Evolutionary conservation across 1,140 invertebrate species (phyloP).

Genomic region (Saxidomus purpurata): DNA sequence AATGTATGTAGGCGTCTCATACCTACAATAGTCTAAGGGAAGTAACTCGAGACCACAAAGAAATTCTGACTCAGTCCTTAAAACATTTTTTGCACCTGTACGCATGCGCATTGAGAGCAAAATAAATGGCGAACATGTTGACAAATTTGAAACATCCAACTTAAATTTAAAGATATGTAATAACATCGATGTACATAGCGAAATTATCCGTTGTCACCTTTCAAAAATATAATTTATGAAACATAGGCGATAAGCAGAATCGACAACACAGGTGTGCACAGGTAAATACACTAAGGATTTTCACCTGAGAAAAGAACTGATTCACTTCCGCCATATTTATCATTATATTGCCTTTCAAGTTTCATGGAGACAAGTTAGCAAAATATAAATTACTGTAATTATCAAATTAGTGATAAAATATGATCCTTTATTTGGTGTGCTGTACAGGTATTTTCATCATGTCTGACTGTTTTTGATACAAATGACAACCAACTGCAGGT

Average conservation of each 20-base stretch:
- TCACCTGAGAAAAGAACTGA: background rate
- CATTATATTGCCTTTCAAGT: background rate
- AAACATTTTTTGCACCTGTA: conserved; percentile 43
- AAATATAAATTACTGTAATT: too few relatives aligned
- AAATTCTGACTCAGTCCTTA: conserved; percentile 9
- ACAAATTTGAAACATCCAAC: conserved; percentile 50
- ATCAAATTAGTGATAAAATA: too few relatives aligned
- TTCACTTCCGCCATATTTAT: conserved; percentile 31
- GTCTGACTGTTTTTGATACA: too few relatives aligned
- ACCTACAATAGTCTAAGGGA: conserved; percentile 5
- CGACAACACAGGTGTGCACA: conserved; percentile 34
- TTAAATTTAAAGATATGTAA: conserved; percentile 38
- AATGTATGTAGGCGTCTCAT: too few relatives aligned
- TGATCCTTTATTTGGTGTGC: too few relatives aligned
- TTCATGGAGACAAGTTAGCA: too few relatives aligned
- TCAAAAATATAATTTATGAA: background rate
- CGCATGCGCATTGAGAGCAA: conserved; percentile 43
- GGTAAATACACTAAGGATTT: conserved; percentile 15
- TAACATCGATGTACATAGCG: background rate
- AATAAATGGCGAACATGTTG: conserved; percentile 67
- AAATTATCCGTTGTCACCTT: background rate
- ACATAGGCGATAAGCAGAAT: background rate
- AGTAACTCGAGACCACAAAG: background rate
- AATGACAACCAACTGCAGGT: too few relatives aligned
- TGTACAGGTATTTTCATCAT: too few relatives aligned